A percentile compares a stretch with the other conserved stretches of the same genome.
Evolutionary conservation across 2,888 invertebrate genomes (phyloP).

Genomic region (Sminthurinus aureus): DNA sequence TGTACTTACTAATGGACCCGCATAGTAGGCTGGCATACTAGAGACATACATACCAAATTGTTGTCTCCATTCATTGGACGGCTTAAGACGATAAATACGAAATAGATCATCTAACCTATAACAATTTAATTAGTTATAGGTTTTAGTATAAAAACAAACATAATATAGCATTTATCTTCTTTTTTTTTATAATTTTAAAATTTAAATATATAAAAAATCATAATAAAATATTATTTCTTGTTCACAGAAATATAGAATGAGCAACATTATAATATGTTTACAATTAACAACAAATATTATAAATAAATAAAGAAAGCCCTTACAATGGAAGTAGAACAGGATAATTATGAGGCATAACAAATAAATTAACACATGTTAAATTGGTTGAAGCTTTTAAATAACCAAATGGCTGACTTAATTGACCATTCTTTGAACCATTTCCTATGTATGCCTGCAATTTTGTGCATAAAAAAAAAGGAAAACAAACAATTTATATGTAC

Average conservation of each 20-base stretch:
- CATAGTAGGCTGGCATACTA: slow-evolving; percentile 97
- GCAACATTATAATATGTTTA: no score
- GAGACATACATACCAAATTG: slow-evolving; percentile 94
- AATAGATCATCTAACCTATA: slow-evolving; percentile 83
- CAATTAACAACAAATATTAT: no score
- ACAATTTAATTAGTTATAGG: no score
- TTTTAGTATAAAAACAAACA: no score
- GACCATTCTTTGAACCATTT: slow-evolving; percentile 87
- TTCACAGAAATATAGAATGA: no score
- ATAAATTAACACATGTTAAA: slow-evolving; percentile 91
- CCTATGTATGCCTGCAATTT: slow-evolving; percentile 81
- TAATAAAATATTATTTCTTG: no score
- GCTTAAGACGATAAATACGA: slow-evolving; percentile 91
- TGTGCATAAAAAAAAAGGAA: background rate
- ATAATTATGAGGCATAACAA: slow-evolving; percentile 99
- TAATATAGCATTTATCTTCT: no score
- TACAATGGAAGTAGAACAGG: slow-evolving; percentile 85
- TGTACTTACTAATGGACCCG: slow-evolving; percentile 71
- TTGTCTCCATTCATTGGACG: slow-evolving; percentile 89
- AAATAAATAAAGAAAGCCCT: no score
- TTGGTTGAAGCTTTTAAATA: slow-evolving; percentile 96
- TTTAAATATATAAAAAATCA: no score
- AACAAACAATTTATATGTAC: background rate
- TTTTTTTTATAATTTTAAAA: no score
- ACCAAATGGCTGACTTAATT: slow-evolving; percentile 94